phyloP scores from a whole-genome alignment of 2,113 vertebrate genomes.

The Grammomys surdaster region DNA sequence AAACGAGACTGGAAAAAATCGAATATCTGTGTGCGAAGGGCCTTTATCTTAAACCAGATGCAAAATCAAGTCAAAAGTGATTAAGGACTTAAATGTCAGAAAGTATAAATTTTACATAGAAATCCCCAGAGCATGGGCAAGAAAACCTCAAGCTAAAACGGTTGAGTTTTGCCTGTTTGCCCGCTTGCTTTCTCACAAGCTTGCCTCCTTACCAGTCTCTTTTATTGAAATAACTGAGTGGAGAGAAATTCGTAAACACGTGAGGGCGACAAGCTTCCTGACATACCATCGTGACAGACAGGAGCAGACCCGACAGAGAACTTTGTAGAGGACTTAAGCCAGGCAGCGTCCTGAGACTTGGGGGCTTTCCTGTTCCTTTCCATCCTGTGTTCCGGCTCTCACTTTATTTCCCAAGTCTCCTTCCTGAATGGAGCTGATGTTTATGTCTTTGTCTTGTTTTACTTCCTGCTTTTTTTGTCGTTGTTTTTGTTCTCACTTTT shows the following conservation, averaged over 20 bases:
- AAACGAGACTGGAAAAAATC: not conserved
- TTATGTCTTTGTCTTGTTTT: not conserved
- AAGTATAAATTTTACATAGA: not conserved
- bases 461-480: not conserved
- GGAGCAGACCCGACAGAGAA: not conserved
- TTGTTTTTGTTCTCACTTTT: not conserved
- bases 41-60: not conserved
- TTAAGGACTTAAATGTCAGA: not conserved
- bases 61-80: conserved; percentile 12
- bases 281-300: not conserved
- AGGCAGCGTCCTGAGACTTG: not conserved
- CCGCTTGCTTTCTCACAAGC: not conserved
- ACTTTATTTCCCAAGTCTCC: not conserved
- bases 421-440: not conserved
- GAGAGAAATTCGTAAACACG: not conserved
- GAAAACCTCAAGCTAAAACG: not conserved
- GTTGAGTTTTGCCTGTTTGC: not conserved
- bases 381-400: not conserved
- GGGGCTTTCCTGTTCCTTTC: not conserved
- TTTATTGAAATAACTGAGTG: not conserved
- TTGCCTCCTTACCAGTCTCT: not conserved
- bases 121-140: not conserved
- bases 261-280: not conserved
- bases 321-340: not conserved
- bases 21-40: not conserved